These are phyloP conservation scores for Poeciliopsis turrubarensis DNA, from an alignment of 2,113 vertebrate species.

Conservation along the genomic window DNA sequence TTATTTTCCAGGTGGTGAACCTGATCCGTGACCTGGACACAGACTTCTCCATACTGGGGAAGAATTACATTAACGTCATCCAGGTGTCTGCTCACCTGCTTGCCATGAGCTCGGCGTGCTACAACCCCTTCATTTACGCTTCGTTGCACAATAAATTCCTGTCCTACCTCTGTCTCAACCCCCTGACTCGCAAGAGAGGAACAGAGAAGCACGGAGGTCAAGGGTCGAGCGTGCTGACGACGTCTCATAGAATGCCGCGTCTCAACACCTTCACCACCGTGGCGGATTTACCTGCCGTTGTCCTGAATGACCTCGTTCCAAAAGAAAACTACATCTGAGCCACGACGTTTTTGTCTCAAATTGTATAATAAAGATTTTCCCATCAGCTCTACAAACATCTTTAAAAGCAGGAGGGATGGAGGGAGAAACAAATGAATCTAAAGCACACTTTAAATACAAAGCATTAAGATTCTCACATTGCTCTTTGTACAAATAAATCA, in stretches of 20 bases:
- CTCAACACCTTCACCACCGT: conserved; percentile 31
- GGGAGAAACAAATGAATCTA: background rate
- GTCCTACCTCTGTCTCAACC: conserved; percentile 57
- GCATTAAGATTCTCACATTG: background rate
- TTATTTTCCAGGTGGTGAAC: conserved; percentile 72
- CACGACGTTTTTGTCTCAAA: background rate
- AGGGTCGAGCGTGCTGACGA: conserved; percentile 49
- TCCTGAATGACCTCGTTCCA: background rate
- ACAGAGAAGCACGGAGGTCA: conserved; percentile 26
- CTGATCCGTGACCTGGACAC: conserved; percentile 78
- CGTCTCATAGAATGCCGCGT: conserved; percentile 38
- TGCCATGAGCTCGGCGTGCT: conserved; percentile 82
- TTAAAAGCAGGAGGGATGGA: background rate
- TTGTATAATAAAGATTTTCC: background rate
- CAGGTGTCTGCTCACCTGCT: conserved; percentile 80
- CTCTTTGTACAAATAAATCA: background rate
- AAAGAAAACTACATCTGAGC: conserved; percentile 41
- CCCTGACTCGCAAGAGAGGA: conserved; percentile 29
- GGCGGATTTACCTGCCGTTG: conserved; percentile 38
- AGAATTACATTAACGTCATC: conserved; percentile 78
- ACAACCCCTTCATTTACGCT: conserved; percentile 84
- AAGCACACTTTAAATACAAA: background rate
- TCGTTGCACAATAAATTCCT: conserved; percentile 77
- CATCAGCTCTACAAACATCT: background rate
- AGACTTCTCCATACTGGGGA: conserved; percentile 76